Evolutionary conservation across 2,797 vertebrate genomes (phyloP), one percentile per base, ranked within the genome.

Genomic region (Dendrocincla tyrannina): DNA sequence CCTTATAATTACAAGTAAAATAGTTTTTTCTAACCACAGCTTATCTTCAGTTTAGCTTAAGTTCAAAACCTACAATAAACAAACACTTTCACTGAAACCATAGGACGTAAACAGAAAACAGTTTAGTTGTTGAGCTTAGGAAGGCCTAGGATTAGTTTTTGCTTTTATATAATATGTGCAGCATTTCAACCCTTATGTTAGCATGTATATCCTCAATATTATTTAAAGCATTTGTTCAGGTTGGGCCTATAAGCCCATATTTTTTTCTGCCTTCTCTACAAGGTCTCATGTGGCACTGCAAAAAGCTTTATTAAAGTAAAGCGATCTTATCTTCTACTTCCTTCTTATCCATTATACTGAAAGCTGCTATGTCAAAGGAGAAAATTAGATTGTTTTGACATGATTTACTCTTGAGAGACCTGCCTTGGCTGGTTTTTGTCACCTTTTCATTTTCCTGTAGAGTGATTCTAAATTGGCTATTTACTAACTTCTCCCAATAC

Each of bases 231-330:
- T 84, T 86, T 49, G 6, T 56, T 93, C 41, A 78, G 23, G 33
- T 27, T 84, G 30, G 13, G 7, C 2, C 10, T 37, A 30, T 28
- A 80, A 58, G 22, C 33, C 17, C 49, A 18, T 14, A 69, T 50
- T 75, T 85, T 78, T 85, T 58, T 78, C 67, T 70, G 44, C 10
- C 44, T 91, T 91, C 10, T 22, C 56, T 69, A 11, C 0, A 0
- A 78, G 30, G 52, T 69, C 44, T 90, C 79, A 66, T 20, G 25
- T 30, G 73, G 32, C n/a, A 69, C 14, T 86, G 8, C 49, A 83
- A 90, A 88, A 90, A 79, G 17, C 47, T 90, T 91, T 90, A 70
- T n/a, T 91, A 77, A 93, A 87, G 70, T 37, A 76, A 91, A 95
- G 64, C 0, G 0, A 90, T 78, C 55, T 78, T 91, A 87, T 90